These are phyloP conservation scores for Scophthalmus maximus DNA, from an alignment of 2,113 vertebrate genomes.

Conservation along the genomic window DNA sequence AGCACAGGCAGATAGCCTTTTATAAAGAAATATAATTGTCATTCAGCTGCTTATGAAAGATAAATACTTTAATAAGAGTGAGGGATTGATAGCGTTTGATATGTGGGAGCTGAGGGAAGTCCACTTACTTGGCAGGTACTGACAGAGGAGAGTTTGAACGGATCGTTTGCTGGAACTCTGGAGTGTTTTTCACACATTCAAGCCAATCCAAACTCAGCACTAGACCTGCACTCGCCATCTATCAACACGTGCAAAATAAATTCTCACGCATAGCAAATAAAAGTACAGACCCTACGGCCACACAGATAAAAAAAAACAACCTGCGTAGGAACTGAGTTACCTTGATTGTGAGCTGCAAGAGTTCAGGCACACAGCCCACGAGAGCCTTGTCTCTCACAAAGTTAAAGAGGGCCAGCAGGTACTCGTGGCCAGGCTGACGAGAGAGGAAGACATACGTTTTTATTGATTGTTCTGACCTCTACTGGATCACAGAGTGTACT, in stretches of 20 bases:
- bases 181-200: constrained; percentile 81
- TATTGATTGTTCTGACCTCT: constrained; percentile 1
- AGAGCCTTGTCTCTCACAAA: constrained; percentile 83
- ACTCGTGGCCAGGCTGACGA: constrained; percentile 84
- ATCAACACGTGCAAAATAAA: constrained; percentile 20
- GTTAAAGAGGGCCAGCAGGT: constrained; percentile 88
- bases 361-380: constrained; percentile 76
- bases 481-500: not conserved
- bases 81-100: not conserved
- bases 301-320: too few species aligned
- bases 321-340: constrained; percentile 69
- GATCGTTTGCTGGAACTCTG: constrained; percentile 81
- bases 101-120: not conserved
- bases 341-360: constrained; percentile 87
- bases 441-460: constrained; percentile 8
- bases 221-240: constrained; percentile 87
- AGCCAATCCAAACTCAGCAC: constrained; percentile 83
- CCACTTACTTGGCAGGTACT: constrained; percentile 81
- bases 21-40: not conserved
- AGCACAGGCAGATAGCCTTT: constrained; percentile 19
- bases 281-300: not conserved
- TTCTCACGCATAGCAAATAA: not conserved
- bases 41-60: too few species aligned
- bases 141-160: constrained; percentile 75
- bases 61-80: too few species aligned